Evolutionary conservation across 1,140 invertebrate genomes (phyloP).

Genomic region (Lucilia cuprina): DNA sequence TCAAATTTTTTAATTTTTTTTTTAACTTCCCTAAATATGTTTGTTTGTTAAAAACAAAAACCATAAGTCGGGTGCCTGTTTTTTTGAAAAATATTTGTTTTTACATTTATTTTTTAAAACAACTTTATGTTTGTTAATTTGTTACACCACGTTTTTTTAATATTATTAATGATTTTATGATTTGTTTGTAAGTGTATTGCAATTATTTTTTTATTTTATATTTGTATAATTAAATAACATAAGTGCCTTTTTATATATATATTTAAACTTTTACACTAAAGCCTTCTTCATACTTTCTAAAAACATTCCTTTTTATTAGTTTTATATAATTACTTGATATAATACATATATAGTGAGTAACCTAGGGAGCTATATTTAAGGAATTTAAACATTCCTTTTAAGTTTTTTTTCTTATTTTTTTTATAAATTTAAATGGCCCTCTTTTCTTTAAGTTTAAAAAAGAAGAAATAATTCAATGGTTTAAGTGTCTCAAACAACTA

Average conservation of each 20-base stretch:
- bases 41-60: neutral
- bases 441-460: neutral
- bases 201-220: neutral
- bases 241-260: neutral
- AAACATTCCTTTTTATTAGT: conserved; percentile 1
- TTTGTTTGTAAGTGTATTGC: conserved; percentile 7
- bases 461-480: neutral
- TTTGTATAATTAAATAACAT: neutral
- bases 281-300: neutral
- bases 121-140: neutral
- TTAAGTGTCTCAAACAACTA: neutral
- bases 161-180: neutral
- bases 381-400: neutral
- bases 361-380: neutral
- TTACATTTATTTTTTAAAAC: neutral
- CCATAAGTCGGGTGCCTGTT: neutral
- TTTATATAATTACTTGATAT: neutral
- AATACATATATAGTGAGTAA: neutral
- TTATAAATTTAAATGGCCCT: neutral
- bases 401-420: neutral
- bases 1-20: neutral
- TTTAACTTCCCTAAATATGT: neutral
- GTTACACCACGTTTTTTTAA: neutral
- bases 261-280: neutral
- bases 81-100: neutral